Base-by-base conservation (phyloP, 2,113 vertebrate species). In the Clarias macrocephalus region DNA sequence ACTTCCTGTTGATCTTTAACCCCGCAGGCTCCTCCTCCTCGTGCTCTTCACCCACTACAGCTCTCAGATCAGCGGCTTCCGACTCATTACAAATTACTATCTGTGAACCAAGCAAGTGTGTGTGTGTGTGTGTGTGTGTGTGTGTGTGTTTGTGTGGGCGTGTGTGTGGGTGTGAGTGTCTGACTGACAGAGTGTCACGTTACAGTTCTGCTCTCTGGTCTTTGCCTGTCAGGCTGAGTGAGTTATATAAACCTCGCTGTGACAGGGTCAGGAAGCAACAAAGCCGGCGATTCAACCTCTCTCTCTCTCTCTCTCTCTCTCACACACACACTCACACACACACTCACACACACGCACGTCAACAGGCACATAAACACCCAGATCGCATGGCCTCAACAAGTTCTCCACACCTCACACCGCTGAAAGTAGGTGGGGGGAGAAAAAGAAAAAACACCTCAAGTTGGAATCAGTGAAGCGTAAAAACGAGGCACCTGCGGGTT, bases 1-100 rank as follows among this genome's bases (percentile, higher is more conserved):
- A 92, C 94, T 96, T 97, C 94, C 95, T 95, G 91, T 94, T 96
- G 92, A 95, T 92, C 94, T 94, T 93, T 96, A 93, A 96, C 91
- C 94, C 93, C 85, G 80, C 86, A 85, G 68, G 88, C 89, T 85
- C 89, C 88, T 73, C 91, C 48, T 48, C 48, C 6, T 37, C 19
- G 60, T 68, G 65, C 80, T 87, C 89, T 89, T 88, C 30, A 90
- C 89, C 87, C 89, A 86, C 82, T 90, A 92, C 92, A 92, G 86
- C 66, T 87, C 81, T 68, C 60, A 66, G 59, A 83, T 83, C 81
- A 76, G 85, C 54, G 42, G 76, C 21, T 33, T 62, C 33, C 57
- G 70, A 77, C 75, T 48, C 48, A 54, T n/a, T 54, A 77, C 25
- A 54, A 54, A 77, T 54, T 56, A n/a, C 75, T 54, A 77, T 77